Evolutionary conservation across 2,888 invertebrate species (phyloP).

Genomic region (Xestia sexstrigata): DNA sequence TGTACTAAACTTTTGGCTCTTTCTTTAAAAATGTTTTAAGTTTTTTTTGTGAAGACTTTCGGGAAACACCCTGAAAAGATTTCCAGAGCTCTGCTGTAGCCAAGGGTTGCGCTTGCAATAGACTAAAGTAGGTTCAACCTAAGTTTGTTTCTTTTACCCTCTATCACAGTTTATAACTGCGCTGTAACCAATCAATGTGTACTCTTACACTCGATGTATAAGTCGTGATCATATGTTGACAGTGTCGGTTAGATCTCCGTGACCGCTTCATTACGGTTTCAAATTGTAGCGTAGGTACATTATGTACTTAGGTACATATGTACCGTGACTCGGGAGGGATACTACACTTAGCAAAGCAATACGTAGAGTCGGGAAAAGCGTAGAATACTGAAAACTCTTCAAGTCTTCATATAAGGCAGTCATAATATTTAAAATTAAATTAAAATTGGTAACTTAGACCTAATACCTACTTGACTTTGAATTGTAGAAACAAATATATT

Average conservation of each 20-base stretch:
- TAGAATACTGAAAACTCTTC: too few relatives aligned
- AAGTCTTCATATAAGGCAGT: neutral
- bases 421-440: neutral
- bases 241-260: constrained; percentile 54
- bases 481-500: neutral
- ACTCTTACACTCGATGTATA: neutral
- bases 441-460: neutral
- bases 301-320: neutral
- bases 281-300: constrained; percentile 7
- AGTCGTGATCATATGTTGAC: constrained; percentile 51
- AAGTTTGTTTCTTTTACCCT: constrained; percentile 18
- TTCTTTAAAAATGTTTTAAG: neutral
- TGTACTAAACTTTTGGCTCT: too few relatives aligned
- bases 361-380: neutral
- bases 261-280: constrained; percentile 50
- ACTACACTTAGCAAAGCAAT: neutral
- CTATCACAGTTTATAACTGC: neutral
- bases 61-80: neutral
- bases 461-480: too few relatives aligned
- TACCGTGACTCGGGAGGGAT: neutral
- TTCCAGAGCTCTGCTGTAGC: neutral
- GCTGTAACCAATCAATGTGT: constrained; percentile 2
- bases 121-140: neutral
- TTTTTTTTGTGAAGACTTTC: neutral
- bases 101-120: neutral